Base-by-base conservation (phyloP, 2,797 vertebrate genomes). In the Orestias chungarensis region DNA sequence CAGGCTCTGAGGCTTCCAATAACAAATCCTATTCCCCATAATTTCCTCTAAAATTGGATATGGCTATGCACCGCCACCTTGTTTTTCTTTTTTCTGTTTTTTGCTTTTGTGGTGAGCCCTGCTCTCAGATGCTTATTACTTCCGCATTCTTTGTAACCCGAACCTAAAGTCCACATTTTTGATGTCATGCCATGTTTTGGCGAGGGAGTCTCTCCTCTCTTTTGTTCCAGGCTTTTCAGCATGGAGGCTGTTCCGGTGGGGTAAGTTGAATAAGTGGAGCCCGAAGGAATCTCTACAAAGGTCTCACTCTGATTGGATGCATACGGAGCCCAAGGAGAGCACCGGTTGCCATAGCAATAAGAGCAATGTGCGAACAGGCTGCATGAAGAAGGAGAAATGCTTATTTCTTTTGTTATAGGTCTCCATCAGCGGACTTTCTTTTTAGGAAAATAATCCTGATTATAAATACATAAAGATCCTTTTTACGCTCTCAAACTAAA, bases 261-360 rank as follows among this genome's bases (percentile, higher is more conserved):
- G 89, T 92, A 92, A 92, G 92, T 93, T 94, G 92, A 94, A 93
- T 93, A 93, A 94, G 92, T 92, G 92, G 90, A 93, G 92, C 93
- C 93, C 82, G 81, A 90, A 93, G 93, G 93, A 95, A 92, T 95
- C 93, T 94, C 93, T 92, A 93, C 93, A 94, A 94, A 95, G 93
- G 94, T 94, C 92, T 93, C 88, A 70, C 89, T 94, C 91, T 94
- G 93, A 95, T 95, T 95, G 93, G 93, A 92, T 93, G 91, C 92
- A 89, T 87, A 89, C 88, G 87, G 91, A 91, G 91, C 92, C 92
- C 87, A 93, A 93, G 91, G 87, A 93, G 91, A 92, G 87, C 68
- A 74, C 86, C 61, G 87, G 94, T 95, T 95, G 94, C 94, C 93
- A 95, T 94, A 92, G 94, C 93, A 89, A 95, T 94, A 91, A 91